Percentiles rank a stretch among this genome's conserved stretches.
These are phyloP conservation scores for Drosophila multiciliata DNA, from an alignment of 2,888 invertebrate species.

Conservation along the genomic window DNA sequence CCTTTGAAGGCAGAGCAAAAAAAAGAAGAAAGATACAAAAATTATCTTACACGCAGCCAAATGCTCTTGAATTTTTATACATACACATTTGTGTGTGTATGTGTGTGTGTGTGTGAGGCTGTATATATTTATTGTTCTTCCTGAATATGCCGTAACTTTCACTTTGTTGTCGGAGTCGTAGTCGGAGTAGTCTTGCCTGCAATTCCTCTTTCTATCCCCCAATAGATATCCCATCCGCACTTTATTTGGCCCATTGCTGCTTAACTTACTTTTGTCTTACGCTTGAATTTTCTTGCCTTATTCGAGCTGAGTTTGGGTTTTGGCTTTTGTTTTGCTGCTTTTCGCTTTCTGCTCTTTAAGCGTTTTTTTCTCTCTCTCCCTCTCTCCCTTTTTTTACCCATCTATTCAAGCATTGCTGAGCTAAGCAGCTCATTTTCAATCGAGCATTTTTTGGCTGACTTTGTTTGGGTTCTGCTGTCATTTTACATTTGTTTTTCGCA, in stretches of 20 bases:
- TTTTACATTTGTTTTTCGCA: conserved; percentile 33
- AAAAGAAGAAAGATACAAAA: conserved; percentile 29
- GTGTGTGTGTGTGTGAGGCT: conserved; percentile 20
- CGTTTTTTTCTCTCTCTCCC: background rate
- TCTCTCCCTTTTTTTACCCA: conserved; percentile 10
- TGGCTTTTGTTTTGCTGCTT: conserved; percentile 23
- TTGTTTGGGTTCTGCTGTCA: conserved; percentile 9
- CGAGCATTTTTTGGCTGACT: conserved; percentile 58
- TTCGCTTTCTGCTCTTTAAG: conserved; percentile 2
- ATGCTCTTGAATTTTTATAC: conserved; percentile 51
- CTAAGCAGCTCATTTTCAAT: conserved; percentile 79
- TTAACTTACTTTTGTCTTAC: conserved; percentile 75
- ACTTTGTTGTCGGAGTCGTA: conserved; percentile 63
- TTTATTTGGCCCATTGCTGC: conserved; percentile 72
- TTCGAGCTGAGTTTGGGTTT: conserved; percentile 27
- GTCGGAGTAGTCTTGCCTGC: conserved; percentile 1
- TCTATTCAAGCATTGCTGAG: conserved; percentile 59
- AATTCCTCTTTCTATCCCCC: conserved; percentile 16
- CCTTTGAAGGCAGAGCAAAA: conserved; percentile 21
- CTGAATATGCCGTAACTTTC: conserved; percentile 65
- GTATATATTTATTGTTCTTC: conserved; percentile 11
- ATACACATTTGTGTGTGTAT: conserved; percentile 18
- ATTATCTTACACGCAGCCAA: conserved; percentile 54
- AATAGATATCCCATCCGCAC: conserved; percentile 35
- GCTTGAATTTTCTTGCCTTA: conserved; percentile 70